Evolutionary conservation across 2,113 vertebrate genomes (phyloP).

Genomic region (Dasyprocta punctata): DNA sequence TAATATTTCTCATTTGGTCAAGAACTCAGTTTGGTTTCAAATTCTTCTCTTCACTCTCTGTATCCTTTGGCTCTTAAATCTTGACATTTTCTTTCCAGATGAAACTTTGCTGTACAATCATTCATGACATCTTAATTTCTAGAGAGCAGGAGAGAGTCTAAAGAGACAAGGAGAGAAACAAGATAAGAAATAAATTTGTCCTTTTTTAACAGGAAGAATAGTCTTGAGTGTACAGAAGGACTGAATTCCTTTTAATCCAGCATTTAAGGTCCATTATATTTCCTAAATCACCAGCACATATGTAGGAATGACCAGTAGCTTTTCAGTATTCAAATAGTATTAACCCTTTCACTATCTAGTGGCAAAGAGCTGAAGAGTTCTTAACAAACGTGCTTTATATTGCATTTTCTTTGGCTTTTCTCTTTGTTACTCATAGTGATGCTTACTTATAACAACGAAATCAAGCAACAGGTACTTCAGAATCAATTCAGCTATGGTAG

Average conservation of each 20-base stretch:
- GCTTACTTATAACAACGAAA: neutral
- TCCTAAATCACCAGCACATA: neutral
- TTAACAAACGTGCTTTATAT: neutral
- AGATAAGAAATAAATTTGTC: neutral
- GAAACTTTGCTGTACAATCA: neutral
- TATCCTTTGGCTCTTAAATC: neutral
- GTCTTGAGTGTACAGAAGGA: neutral
- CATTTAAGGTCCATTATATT: neutral
- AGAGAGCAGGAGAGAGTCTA: neutral
- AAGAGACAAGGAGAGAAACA: neutral
- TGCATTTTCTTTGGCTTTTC: neutral
- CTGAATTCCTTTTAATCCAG: neutral
- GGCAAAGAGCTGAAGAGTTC: neutral
- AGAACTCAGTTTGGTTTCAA: constrained; percentile 6
- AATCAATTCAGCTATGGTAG: neutral
- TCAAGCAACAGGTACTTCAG: neutral
- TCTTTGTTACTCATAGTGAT: neutral
- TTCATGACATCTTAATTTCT: neutral
- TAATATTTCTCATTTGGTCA: neutral
- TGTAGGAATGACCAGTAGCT: neutral
- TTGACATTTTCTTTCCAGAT: constrained; percentile 28
- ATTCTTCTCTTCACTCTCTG: neutral
- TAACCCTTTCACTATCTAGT: neutral
- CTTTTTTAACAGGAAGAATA: neutral
- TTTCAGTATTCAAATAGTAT: neutral